Evolutionary conservation across 2,888 invertebrate genomes (phyloP), one percentile per base, ranked within the genome.

Genomic region (Boloria selene): DNA sequence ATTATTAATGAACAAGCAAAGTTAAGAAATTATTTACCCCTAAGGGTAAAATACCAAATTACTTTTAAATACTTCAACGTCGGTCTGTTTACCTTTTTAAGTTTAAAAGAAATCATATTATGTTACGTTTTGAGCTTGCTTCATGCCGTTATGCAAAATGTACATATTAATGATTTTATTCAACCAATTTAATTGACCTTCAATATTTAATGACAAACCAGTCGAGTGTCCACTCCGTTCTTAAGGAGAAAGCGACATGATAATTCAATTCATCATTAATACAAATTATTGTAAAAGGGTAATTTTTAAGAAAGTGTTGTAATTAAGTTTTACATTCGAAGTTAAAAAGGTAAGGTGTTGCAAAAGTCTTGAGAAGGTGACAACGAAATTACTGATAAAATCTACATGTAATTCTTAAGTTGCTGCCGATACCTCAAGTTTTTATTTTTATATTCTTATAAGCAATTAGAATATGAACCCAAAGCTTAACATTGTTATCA

Each of bases 241-340:
- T 22, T 53, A 56, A 70, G 64, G 67, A 54, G 67, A 73, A 69
- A 69, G 65, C 53, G 13, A 47, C 44, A 55, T 55, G 59, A 67
- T 68, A 65, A 31, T 61, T 65, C 61, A 61, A 69, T 64, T 61
- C 67, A 70, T 69, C 70, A 68, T 61, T 68, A 60, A 65, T 64
- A 65, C 63, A 45, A 60, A 61, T 61, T 42, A 14, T 38, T 64
- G 60, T 63, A 54, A 53, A 63, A 69, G 54, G 18, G 44, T 59
- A 55, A 47, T 50, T 69, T 51, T 51, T 52, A 44, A 18, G 62
- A 67, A 65, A 70, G 60, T 53, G 60, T 45, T 26, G 60, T 42
- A 22, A 55, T 50, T 55, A 63, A 42, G 45, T 49, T 63, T 42
- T 50, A 55, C 55, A 50, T 55, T 50, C 42, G 3, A 54, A 42